Percentiles rank a stretch among this genome's conserved stretches.
Conservation (phyloP, 2,888 invertebrate genomes). For the Acrobasis repandana region DNA sequence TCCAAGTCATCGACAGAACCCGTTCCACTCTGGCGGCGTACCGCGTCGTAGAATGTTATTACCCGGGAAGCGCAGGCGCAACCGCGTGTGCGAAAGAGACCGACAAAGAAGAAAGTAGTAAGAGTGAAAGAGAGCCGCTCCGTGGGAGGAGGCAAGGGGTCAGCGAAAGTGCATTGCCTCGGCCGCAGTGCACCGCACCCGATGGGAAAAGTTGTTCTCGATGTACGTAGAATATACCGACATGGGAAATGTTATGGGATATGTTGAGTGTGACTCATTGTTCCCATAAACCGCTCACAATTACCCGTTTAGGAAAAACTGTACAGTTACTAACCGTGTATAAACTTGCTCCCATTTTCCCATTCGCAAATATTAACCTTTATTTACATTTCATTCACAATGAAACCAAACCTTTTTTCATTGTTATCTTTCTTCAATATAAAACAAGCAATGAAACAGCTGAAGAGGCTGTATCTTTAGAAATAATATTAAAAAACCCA, state of each 20-base stretch:
- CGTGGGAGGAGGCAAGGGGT: constrained; percentile 78
- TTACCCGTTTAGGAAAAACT: constrained; percentile 18
- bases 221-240: constrained; percentile 59
- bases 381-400: constrained; percentile 1
- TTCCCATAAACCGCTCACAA: constrained; percentile 19
- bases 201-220: constrained; percentile 75
- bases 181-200: constrained; percentile 71
- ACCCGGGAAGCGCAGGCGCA: constrained; percentile 78
- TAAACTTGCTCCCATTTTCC: neutral
- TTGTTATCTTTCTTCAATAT: constrained; percentile 1
- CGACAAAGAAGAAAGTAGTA: constrained; percentile 56
- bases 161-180: constrained; percentile 83
- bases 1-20: constrained; percentile 78
- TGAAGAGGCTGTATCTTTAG: constrained; percentile 11
- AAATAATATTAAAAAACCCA: constrained; percentile 45
- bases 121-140: constrained; percentile 64
- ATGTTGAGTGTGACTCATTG: constrained; percentile 29
- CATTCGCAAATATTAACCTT: neutral
- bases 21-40: constrained; percentile 79
- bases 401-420: neutral
- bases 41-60: constrained; percentile 81
- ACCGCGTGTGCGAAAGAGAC: constrained; percentile 60
- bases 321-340: constrained; percentile 9
- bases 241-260: constrained; percentile 61
- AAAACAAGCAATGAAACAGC: neutral